Base-by-base conservation (phyloP, 2,888 invertebrate genomes). In the Xiphydria camelus region DNA sequence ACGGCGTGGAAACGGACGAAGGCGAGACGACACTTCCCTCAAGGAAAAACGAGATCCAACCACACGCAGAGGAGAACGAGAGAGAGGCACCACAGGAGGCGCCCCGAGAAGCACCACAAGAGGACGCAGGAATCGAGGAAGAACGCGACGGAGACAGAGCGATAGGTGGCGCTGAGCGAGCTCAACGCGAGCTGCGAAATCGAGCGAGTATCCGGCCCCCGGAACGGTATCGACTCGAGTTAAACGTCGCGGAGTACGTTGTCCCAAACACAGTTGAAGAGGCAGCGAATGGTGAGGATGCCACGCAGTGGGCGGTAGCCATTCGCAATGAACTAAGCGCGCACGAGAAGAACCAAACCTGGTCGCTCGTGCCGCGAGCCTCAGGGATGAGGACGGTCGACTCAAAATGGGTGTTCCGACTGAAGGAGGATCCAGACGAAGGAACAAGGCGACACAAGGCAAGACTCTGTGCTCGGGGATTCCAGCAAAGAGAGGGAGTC, bases 261-360 rank as follows among this genome's bases (percentile, higher is more conserved):
- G 12, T 15, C 4, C 47, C 47, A 6, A 20, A 21, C 5, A 21
- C 47, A 9, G 38, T 23, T 29, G 14, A 37, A n/a, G 47, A 47
- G 19, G 47, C 47, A 2, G 21, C 20, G 7, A 17, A 4, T 7
- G n/a, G 47, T 4, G 6, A n/a, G 5, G 39, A 44, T 4, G 47
- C 47, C 9, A 12, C 31, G 29, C 26, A 48, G 36, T 48, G 51
- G 51, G 45, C 38, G 19, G 19, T 15, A 2, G 47, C 49, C 4
- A 50, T 52, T 21, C 12, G 43, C 1, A 51, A 53, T 7, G 53
- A 53, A 19, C 17, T 55, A 7, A 9, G 48, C 15, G 49, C 55
- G 21, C 49, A 55, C 29, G 43, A 33, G 14, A 41, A 41, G 37
- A 55, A 55, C 29, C 15, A 44, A 19, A 48, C 48, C 7, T 51